Conservation (phyloP, 2,797 vertebrate genomes). For the Sylvia borin region DNA sequence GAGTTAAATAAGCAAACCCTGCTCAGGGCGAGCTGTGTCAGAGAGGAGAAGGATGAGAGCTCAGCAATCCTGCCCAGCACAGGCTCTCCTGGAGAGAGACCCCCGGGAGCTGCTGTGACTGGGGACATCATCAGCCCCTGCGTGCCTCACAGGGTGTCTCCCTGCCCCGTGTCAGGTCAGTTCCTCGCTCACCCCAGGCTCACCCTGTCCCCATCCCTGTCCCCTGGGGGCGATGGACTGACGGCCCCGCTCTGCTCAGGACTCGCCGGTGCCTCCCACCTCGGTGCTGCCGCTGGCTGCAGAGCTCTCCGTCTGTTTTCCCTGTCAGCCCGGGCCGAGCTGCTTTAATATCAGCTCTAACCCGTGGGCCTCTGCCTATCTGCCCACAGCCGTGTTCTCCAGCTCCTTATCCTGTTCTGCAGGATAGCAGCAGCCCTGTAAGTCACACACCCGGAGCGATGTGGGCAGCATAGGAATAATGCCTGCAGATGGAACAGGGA, state of each 20-base stretch:
- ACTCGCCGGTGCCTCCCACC: rapidly evolving
- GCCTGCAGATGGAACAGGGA: rapidly evolving
- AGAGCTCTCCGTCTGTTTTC: background rate
- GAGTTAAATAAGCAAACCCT: background rate
- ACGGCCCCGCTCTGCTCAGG: rapidly evolving
- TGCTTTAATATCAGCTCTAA: background rate
- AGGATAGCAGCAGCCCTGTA: background rate
- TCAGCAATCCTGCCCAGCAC: background rate
- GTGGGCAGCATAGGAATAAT: background rate
- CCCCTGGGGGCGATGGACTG: rapidly evolving
- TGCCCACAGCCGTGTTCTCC: background rate
- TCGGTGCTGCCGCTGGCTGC: rapidly evolving
- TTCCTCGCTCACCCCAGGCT: rapidly evolving
- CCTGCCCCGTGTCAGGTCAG: rapidly evolving
- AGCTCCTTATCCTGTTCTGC: background rate
- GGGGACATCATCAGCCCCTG: background rate
- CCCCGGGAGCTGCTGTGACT: background rate
- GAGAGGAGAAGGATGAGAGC: background rate
- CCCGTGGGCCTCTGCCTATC: background rate
- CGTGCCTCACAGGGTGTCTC: background rate
- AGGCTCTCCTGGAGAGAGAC: background rate
- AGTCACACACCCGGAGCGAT: background rate
- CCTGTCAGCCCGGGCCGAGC: background rate
- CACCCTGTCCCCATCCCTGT: background rate
- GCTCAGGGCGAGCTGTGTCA: background rate